Conservation (phyloP, 2,888 invertebrate genomes). For the Ditula angustiorana region DNA sequence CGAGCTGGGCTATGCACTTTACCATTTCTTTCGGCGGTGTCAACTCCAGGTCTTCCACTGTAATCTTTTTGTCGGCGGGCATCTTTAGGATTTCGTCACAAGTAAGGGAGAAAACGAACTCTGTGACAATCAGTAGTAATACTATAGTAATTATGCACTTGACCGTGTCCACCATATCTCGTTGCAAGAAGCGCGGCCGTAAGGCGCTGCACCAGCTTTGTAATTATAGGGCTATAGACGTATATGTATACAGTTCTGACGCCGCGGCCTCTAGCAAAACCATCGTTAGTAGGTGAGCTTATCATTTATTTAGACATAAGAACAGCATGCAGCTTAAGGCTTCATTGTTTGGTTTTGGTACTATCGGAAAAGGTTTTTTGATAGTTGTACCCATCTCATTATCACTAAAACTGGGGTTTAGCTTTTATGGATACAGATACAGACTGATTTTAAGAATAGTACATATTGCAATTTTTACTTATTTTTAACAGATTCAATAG, state of each 20-base stretch:
- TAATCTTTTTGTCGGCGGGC: constrained; percentile 52
- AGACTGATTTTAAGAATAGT: too few relatives aligned
- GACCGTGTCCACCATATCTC: not conserved
- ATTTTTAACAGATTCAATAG: too few relatives aligned
- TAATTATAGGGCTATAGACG: too few relatives aligned
- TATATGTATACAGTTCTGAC: too few relatives aligned
- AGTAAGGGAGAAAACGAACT: constrained; percentile 43
- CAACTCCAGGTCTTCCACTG: constrained; percentile 55
- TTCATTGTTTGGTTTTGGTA: too few relatives aligned
- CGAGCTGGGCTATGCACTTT: constrained; percentile 68
- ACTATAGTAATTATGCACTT: not conserved
- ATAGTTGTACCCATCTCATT: too few relatives aligned
- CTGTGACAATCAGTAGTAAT: not conserved
- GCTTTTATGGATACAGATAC: too few relatives aligned
- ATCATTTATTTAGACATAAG: not conserved
- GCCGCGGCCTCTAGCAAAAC: not conserved
- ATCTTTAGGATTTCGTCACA: constrained; percentile 64
- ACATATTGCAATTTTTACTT: too few relatives aligned
- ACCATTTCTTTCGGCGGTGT: constrained; percentile 63
- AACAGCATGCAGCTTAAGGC: not conserved
- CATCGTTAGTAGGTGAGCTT: not conserved
- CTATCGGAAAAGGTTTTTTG: too few relatives aligned
- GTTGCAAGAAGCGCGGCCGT: not conserved
- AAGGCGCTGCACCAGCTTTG: not conserved
- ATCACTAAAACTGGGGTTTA: too few relatives aligned